Conservation (phyloP, 2,888 invertebrate species). For the Ecliptopera silaceata region DNA sequence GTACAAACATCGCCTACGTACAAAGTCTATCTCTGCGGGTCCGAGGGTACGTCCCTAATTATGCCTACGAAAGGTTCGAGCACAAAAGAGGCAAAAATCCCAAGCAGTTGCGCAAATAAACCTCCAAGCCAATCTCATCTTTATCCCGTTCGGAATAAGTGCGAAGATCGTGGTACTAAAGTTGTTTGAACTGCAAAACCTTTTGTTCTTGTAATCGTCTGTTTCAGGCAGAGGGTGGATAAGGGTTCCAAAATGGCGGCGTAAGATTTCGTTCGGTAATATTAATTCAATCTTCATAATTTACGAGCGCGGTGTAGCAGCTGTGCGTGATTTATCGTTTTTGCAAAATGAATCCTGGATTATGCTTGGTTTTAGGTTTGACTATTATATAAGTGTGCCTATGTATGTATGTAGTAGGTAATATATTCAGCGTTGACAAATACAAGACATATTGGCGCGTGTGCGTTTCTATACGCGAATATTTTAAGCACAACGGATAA, state of each 20-base stretch:
- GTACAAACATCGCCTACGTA: no score
- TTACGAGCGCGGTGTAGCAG: slow-evolving; percentile 70
- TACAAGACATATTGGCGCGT: no score
- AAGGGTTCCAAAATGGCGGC: slow-evolving; percentile 79
- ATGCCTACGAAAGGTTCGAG: slow-evolving; percentile 75
- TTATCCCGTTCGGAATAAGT: slow-evolving; percentile 36
- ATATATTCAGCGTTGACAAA: no score
- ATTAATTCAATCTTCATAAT: slow-evolving; percentile 83
- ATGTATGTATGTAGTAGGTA: background rate
- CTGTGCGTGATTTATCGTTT: slow-evolving; percentile 76
- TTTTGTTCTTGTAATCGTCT: slow-evolving; percentile 75
- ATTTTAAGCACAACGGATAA: no score
- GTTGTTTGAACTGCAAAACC: slow-evolving; percentile 37
- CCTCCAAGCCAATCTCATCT: slow-evolving; percentile 36
- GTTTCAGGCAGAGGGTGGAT: slow-evolving; percentile 71
- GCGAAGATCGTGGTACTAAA: slow-evolving; percentile 20
- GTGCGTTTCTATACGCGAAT: no score
- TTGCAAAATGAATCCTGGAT: slow-evolving; percentile 61
- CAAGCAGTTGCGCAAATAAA: slow-evolving; percentile 39
- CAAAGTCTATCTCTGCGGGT: slow-evolving; percentile 1
- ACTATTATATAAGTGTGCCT: background rate
- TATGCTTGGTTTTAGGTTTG: slow-evolving; percentile 28
- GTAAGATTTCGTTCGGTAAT: slow-evolving; percentile 80
- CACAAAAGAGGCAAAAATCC: slow-evolving; percentile 65
- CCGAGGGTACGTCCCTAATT: slow-evolving; percentile 77